Evolutionary conservation across 2,113 vertebrate species (phyloP).

Genomic region (Hymenochirus boettgeri): DNA sequence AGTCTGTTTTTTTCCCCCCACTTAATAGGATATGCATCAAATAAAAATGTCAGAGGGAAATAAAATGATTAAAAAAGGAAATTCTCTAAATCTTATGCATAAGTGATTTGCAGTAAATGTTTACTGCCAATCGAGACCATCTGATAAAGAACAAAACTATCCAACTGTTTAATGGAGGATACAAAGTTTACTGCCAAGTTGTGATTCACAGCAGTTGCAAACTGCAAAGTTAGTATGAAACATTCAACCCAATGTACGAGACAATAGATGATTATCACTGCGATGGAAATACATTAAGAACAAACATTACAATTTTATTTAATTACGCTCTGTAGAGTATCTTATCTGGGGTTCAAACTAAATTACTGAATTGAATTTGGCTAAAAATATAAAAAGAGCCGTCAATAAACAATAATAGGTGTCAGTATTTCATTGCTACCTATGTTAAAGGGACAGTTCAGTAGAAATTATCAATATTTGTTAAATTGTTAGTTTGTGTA

Average conservation of each 20-base stretch:
- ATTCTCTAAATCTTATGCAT: slow-evolving; percentile 2
- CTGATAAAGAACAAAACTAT: slow-evolving; percentile 37
- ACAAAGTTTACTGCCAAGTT: slow-evolving; percentile 37
- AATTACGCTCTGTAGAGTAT: neutral
- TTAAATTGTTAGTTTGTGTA: no score
- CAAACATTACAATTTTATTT: slow-evolving; percentile 23
- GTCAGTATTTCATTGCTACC: no score
- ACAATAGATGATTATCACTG: slow-evolving; percentile 31
- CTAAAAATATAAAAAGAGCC: no score
- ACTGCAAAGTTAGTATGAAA: slow-evolving; percentile 34
- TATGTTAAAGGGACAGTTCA: no score
- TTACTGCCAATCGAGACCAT: slow-evolving; percentile 35
- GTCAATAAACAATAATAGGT: no score
- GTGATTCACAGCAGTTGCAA: slow-evolving; percentile 24
- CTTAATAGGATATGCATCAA: slow-evolving; percentile 19
- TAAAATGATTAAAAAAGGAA: slow-evolving; percentile 35
- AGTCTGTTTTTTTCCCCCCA: slow-evolving; percentile 41
- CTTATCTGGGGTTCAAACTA: no score
- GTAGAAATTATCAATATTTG: no score
- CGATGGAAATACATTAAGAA: slow-evolving; percentile 34
- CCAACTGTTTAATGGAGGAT: slow-evolving; percentile 36
- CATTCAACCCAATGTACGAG: slow-evolving; percentile 27
- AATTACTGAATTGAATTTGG: no score
- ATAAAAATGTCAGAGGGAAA: neutral
- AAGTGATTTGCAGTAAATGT: slow-evolving; percentile 36